phyloP scores from a whole-genome alignment of 2,797 vertebrate genomes.

The Lithobates pipiens region DNA sequence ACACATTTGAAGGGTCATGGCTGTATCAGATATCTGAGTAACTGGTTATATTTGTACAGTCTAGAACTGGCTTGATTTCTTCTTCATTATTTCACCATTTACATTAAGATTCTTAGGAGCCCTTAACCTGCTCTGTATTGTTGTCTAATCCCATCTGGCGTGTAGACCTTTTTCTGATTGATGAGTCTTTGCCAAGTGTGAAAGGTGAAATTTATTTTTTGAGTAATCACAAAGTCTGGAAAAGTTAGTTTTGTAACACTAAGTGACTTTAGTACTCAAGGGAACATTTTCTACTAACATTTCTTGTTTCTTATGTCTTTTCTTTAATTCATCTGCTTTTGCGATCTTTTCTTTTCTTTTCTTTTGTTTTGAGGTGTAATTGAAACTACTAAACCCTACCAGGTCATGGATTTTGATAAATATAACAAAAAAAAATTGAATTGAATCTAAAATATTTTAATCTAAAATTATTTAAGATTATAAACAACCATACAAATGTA shows the following conservation, averaged over 20 bases:
- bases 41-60: background rate
- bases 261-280: conserved; percentile 49
- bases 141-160: conserved; percentile 38
- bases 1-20: background rate
- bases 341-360: background rate
- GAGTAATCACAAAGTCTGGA: conserved; percentile 50
- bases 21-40: conserved; percentile 11
- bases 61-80: background rate
- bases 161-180: conserved; percentile 42
- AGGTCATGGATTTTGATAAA: background rate
- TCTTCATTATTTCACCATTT: conserved; percentile 25
- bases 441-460: background rate
- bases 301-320: conserved; percentile 42
- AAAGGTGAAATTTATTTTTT: conserved; percentile 49
- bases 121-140: background rate
- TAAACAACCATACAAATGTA: background rate
- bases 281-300: conserved; percentile 34
- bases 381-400: background rate
- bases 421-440: too few species aligned
- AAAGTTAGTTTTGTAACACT: conserved; percentile 50
- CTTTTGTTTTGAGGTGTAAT: conserved; percentile 19
- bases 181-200: conserved; percentile 44
- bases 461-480: background rate
- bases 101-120: conserved; percentile 1
- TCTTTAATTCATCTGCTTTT: conserved; percentile 35